A percentile compares a stretch with the other conserved stretches of the same genome.
These are phyloP conservation scores for Xenopus petersii DNA, from an alignment of 2,797 vertebrate species.

Conservation along the genomic window DNA sequence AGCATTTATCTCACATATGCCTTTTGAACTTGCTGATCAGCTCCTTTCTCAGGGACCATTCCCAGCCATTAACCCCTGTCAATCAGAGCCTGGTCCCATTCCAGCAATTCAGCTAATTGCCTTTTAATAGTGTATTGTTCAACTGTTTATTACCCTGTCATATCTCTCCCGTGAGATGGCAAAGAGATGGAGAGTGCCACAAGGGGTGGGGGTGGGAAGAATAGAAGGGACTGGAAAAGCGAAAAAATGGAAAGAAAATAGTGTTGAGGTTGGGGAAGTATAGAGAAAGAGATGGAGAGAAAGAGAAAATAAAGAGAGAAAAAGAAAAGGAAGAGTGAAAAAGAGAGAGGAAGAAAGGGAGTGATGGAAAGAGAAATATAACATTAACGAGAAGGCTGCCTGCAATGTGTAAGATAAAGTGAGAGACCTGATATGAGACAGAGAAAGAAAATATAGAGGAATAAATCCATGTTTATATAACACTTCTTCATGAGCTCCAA, in stretches of 20 bases:
- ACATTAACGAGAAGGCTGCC: conserved; percentile 15
- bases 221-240: conserved; percentile 11
- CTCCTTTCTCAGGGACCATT: conserved; percentile 24
- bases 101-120: conserved; percentile 76
- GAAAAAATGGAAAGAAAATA: not conserved
- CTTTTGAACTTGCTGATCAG: not conserved
- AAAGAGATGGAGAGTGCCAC: conserved; percentile 32
- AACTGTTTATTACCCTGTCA: conserved; percentile 75
- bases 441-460: too few relatives aligned
- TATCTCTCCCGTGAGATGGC: conserved; percentile 53
- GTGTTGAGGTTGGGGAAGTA: too few relatives aligned
- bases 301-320: too few relatives aligned
- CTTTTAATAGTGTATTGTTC: conserved; percentile 71
- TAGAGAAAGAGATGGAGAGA: too few relatives aligned
- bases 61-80: conserved; percentile 73
- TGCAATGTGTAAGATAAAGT: not conserved
- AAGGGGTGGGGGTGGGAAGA: conserved; percentile 26
- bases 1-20: too few relatives aligned
- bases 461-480: too few relatives aligned
- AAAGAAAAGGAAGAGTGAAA: too few relatives aligned
- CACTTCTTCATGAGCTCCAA: too few relatives aligned
- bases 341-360: not conserved
- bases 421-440: too few relatives aligned
- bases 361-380: too few relatives aligned
- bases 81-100: conserved; percentile 64